phyloP scores from a whole-genome alignment of 2,113 vertebrate genomes.

The Ardeotis arabs region DNA sequence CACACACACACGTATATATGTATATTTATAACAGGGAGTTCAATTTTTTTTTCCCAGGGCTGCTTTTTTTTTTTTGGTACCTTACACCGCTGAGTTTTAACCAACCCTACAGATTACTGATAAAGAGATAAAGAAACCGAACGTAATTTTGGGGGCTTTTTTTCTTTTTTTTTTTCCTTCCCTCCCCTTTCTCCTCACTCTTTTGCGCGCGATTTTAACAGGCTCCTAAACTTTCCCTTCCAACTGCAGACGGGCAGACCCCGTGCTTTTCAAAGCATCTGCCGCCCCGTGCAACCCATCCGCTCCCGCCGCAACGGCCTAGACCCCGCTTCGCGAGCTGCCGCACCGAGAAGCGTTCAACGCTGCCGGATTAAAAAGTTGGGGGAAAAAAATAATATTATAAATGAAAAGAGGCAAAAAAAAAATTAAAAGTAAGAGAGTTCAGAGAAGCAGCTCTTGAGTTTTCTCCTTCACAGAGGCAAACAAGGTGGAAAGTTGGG shows the following conservation, averaged over 20 bases:
- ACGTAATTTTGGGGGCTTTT: not conserved
- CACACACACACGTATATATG: not conserved
- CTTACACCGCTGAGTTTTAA: slow-evolving; percentile 8
- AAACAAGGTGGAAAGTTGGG: slow-evolving; percentile 40
- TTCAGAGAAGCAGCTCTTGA: not conserved
- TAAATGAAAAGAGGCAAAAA: not conserved
- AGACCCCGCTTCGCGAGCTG: not conserved
- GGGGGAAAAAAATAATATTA: not conserved
- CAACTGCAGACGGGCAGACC: slow-evolving; percentile 12
- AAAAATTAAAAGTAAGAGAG: not conserved
- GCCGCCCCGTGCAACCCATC: not conserved
- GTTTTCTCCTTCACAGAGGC: not conserved
- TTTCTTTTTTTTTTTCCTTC: not conserved
- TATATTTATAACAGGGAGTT: slow-evolving; percentile 1
- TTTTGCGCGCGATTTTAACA: not conserved
- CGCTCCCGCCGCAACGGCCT: not conserved
- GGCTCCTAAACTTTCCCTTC: slow-evolving; percentile 10
- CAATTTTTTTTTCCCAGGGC: not conserved
- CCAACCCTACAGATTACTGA: not conserved
- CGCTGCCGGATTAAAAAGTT: not conserved
- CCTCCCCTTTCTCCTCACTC: not conserved
- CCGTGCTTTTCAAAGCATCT: slow-evolving; percentile 9
- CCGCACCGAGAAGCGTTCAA: not conserved
- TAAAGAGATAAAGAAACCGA: slow-evolving; percentile 13
- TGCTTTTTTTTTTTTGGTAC: not conserved